These are phyloP conservation scores for Papilio gigon DNA, from an alignment of 2,888 invertebrate species.

Conservation along the genomic window DNA sequence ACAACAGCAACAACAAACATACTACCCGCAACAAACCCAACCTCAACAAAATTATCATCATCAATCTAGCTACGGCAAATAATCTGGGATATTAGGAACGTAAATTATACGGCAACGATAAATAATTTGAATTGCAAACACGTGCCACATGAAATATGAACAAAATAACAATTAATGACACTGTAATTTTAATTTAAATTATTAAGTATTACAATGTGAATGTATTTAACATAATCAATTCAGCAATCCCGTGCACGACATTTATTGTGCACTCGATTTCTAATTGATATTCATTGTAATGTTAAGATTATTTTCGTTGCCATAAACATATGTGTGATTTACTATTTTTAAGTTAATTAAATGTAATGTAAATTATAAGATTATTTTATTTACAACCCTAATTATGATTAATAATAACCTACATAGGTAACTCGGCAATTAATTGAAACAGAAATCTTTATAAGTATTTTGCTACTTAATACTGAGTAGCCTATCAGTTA, in stretches of 20 bases:
- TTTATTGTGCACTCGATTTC: constrained; percentile 72
- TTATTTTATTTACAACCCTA: constrained; percentile 17
- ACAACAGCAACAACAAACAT: constrained; percentile 34
- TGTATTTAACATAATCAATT: constrained; percentile 31
- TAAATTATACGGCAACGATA: constrained; percentile 17
- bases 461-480: neutral
- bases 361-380: constrained; percentile 29
- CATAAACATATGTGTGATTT: constrained; percentile 51
- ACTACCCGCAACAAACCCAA: constrained; percentile 36
- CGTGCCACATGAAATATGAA: constrained; percentile 21
- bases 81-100: constrained; percentile 7
- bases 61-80: constrained; percentile 41
- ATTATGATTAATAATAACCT: neutral
- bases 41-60: constrained; percentile 31
- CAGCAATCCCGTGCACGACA: constrained; percentile 74
- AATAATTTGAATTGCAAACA: constrained; percentile 36
- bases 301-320: constrained; percentile 46
- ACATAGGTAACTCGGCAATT: neutral
- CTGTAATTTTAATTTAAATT: neutral
- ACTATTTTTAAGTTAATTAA: constrained; percentile 42
- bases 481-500: no score
- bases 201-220: neutral
- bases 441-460: neutral
- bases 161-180: neutral
- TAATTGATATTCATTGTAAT: constrained; percentile 52